Evolutionary conservation across 2,113 vertebrate species (phyloP), one percentile per base, ranked within the genome.

Genomic region (Scophthalmus maximus): DNA sequence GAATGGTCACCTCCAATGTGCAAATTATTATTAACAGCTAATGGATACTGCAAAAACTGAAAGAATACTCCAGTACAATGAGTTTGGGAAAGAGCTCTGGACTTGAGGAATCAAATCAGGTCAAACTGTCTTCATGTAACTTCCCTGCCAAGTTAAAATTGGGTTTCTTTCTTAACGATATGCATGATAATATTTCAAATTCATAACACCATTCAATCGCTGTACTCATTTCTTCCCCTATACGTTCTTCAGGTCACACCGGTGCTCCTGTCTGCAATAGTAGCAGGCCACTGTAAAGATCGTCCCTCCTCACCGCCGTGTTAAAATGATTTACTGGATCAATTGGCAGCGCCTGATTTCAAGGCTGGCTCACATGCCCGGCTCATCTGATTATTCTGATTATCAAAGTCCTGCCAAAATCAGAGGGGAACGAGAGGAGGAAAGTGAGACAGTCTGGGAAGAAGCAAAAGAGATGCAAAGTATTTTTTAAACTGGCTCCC

Each of bases 331-430:
- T 86, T 76, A 61, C 71, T 64, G 68, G 65, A 32, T 84, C 56
- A 72, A 60, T 61, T 75, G 74, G 62, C 55, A 52, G 29, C 50
- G 67, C 52, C 42, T 25, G 73, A 63, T 85, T 86, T 77, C 63
- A 82, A 58, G 56, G 65, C 38, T 68, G 81, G 51, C 79, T 85
- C 79, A 59, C 63, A 61, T 55, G 66, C 58, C 30, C 51, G 32
- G 47, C 77, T 81, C 63, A 76, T 78, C 75, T 83, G 74, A 83
- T 85, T 72, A 85, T 86, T 86, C 69, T 68, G 32, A 81, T 85
- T 76, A 79, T 83, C 78, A 88, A 84, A 86, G 76, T 78, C 83
- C 76, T 77, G 70, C 72, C 68, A 73, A 74, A 83, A 80, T 79
- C 79, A 73, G 67, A 79, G 9, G 66, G 38, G 83, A 75, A 25